Percentiles rank a stretch among this genome's conserved stretches.
Evolutionary conservation across 2,888 invertebrate genomes (phyloP).

Genomic region (Epinotia nisella): DNA sequence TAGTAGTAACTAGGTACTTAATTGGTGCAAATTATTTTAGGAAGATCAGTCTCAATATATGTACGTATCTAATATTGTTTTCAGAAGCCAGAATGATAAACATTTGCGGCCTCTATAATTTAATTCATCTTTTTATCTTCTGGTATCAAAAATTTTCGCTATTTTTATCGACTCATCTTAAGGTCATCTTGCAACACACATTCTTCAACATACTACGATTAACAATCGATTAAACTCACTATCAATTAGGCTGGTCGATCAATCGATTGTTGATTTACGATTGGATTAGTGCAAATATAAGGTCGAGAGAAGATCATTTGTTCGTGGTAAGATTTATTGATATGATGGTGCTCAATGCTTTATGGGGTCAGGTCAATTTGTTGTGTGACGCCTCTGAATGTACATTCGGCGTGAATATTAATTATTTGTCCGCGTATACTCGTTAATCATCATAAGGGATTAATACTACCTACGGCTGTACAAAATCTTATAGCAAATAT

Average conservation of each 20-base stretch:
- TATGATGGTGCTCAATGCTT: background rate
- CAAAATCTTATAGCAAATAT: too few species aligned
- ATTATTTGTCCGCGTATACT: background rate
- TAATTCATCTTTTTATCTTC: conserved; percentile 10
- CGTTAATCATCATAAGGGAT: too few species aligned
- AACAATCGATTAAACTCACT: conserved; percentile 42
- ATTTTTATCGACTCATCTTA: conserved; percentile 31
- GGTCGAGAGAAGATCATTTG: conserved; percentile 33
- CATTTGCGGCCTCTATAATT: background rate
- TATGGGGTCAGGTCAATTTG: conserved; percentile 16
- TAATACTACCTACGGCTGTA: too few species aligned
- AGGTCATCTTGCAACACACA: conserved; percentile 39
- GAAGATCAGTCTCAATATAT: too few species aligned
- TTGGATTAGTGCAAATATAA: conserved; percentile 35
- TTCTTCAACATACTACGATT: conserved; percentile 38
- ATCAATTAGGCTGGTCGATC: conserved; percentile 30
- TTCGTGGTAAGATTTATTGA: conserved; percentile 5
- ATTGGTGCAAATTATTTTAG: too few species aligned
- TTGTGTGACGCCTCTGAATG: conserved; percentile 14
- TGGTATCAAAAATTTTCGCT: conserved; percentile 5
- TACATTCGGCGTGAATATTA: background rate
- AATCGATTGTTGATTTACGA: conserved; percentile 41
- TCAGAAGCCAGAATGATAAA: background rate
- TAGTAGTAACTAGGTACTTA: too few species aligned
- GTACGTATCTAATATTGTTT: too few species aligned